Percentiles rank a stretch among this genome's conserved stretches.
phyloP scores from a whole-genome alignment of 1,140 invertebrate species.

The Drosophila persimilis region DNA sequence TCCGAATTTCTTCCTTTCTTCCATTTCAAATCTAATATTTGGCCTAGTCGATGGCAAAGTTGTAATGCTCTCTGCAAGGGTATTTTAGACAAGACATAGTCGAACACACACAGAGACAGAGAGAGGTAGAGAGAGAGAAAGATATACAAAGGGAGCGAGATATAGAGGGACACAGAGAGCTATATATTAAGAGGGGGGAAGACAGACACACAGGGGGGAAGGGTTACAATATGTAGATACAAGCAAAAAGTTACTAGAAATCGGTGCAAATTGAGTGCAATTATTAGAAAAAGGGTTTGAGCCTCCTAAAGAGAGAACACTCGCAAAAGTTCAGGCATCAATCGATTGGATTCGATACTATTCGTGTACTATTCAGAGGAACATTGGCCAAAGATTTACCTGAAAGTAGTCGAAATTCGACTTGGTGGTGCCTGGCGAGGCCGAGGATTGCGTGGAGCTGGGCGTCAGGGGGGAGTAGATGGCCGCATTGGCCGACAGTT shows the following conservation, averaged over 20 bases:
- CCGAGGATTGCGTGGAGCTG: constrained; percentile 79
- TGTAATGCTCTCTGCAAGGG: constrained; percentile 10
- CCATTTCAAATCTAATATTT: not conserved
- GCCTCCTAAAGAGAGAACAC: constrained; percentile 16
- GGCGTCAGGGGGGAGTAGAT: constrained; percentile 75
- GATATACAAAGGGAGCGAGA: constrained; percentile 1
- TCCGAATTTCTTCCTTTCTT: not conserved
- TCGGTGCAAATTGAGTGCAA: constrained; percentile 73
- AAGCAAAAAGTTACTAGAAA: constrained; percentile 56
- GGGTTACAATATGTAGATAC: constrained; percentile 35
- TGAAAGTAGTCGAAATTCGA: constrained; percentile 81
- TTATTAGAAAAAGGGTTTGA: constrained; percentile 23
- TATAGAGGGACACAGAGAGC: constrained; percentile 22
- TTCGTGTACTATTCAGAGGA: not conserved
- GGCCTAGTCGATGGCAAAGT: not conserved
- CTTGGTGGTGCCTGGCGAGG: constrained; percentile 76
- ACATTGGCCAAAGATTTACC: constrained; percentile 50
- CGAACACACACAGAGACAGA: constrained; percentile 15
- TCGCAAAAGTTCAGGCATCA: constrained; percentile 15
- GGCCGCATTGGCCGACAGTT: constrained; percentile 63
- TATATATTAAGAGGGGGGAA: constrained; percentile 35
- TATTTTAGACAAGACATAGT: not conserved
- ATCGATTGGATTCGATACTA: not conserved
- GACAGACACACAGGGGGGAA: constrained; percentile 18
- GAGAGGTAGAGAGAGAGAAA: constrained; percentile 20